Base-by-base conservation (phyloP, 2,113 vertebrate species). In the Amphiprion percula region DNA sequence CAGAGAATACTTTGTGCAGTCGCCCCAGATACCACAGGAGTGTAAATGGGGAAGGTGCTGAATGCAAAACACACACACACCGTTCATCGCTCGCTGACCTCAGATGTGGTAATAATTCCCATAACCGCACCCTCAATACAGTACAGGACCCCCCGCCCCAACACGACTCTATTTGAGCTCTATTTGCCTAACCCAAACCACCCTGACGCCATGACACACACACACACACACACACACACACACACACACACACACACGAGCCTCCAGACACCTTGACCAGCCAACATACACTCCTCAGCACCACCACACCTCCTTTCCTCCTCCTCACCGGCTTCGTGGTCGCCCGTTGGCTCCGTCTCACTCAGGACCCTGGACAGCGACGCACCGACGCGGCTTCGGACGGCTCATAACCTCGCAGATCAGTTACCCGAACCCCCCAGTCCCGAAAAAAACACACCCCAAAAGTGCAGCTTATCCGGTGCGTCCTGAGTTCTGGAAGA, bases 361-460 rank as follows among this genome's bases (percentile, higher is more conserved):
- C 92, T 91, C 91, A 90, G 93, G 92, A 93, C 91, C 93, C 92
- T 89, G 94, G 95, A 95, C 85, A 94, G 92, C 93, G 92, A 85
- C 92, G 94, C 93, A 95, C 94, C 93, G 89, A 87, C 90, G 95
- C 94, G 93, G 93, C 95, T 95, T 93, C 83, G 87, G 91, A 90
- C 91, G 89, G 91, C 78, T 91, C 94, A 94, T 94, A 71, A 76
- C 91, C 90, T 81, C 85, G 67, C 55, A 78, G 83, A 87, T 80
- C 41, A 30, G 75, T 82, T 75, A 88, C 70, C 87, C 75, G 26
- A 66, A 28, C 58, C 56, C 56, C 62, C 71, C 28, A 54, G 21
- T 37, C 2, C 37, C 15, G 4, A 2, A 60, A 24, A 62, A 41
- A 41, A 15, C 7, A 37, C 6, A 37, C 33, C 33, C 9, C 9